Evolutionary conservation across 2,797 vertebrate genomes (phyloP), one percentile per base, ranked within the genome.

Genomic region (Semotilus atromaculatus): DNA sequence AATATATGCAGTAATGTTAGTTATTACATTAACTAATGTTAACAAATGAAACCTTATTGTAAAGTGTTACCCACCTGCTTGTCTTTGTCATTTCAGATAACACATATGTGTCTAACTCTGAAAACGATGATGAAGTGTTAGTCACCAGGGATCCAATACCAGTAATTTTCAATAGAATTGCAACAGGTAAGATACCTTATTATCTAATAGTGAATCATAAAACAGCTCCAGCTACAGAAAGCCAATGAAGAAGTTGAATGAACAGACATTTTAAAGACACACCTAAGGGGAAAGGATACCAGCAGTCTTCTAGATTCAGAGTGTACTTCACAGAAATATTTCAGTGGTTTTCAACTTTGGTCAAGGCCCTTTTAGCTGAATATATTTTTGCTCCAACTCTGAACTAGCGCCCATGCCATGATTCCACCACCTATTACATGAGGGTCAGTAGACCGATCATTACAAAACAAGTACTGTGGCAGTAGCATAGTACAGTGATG

Each of bases 101-200:
- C 91, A 97, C 97, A 0, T 97, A 97, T 0, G 96, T 97, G 86
- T 97, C 96, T 88, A 97, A 96, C 93, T 97, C 97, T 88, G 96
- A 97, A 91, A 97, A 97, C 1, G 94, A 96, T 83, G 97, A 97
- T 93, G 97, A 97, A 89, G 97, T 97, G 26, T 91, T 97, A 94
- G 96, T 97, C 90, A 97, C 96, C 81, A 96, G 96, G 90, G 96
- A 97, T 86, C 96, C 96, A 84, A 97, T 97, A 90, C 97, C 97
- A 86, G 93, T 96, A 79, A 97, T 97, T 93, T 97, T 97, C 89
- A 95, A 97, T 88, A 95, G 95, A 91, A 96, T 97, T 51, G 92
- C 96, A 91, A 95, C 96, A 95, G 97, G 97, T 97, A 95, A 95
- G 67, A 64, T 34, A 64, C 40, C 1, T 70, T 48, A 23, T 48